Base-by-base conservation (phyloP, 2,797 vertebrate genomes). In the Eupleurogrammus muticus region DNA sequence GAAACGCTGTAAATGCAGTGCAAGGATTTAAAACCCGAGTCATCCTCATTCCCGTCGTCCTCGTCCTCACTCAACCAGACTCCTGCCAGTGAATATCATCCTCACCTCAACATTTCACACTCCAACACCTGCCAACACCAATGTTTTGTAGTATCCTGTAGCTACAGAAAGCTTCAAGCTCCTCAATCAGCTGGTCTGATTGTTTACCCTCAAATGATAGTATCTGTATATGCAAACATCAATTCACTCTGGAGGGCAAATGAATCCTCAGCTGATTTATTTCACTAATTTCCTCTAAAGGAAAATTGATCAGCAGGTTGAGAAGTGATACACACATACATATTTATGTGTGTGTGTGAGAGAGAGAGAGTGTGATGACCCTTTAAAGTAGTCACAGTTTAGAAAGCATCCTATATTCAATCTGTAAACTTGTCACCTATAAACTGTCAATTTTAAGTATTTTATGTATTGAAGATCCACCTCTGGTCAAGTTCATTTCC, bases 141-240 rank as follows among this genome's bases (percentile, higher is more conserved):
- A 48, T 38, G 14, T 73, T 77, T 67, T 74, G 44, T 65, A 54
- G 54, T 24, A 12, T 63, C 20, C 14, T 49, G 13, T 9, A n/a
- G 53, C 60, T 68, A 64, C 62, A 61, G 62, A 73, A 77, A 63
- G 80, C 80, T 81, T 89, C 75, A 83, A 83, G 42, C 68, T 75
- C 38, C 48, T 46, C 66, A 80, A 87, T 92, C 91, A 93, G 91
- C 92, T 85, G 90, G 92, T 89, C 91, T 92, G 92, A 90, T 87
- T 83, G 63, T 67, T 42, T 59, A 32, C 62, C 74, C 58, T 53
- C 34, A 74, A 84, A 59, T 77, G 63, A 81, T 71, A 70, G 21
- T 57, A 55, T 71, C 73, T 77, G 70, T 72, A 77, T 87, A 89
- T 87, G 81, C 84, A 89, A 84, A 73, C 65, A 59, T 49, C 52